Evolutionary conservation across 64 coral and sea anemone species (phyloP), one percentile per base, ranked within the genome.

Genomic region (Porites lutea): DNA sequence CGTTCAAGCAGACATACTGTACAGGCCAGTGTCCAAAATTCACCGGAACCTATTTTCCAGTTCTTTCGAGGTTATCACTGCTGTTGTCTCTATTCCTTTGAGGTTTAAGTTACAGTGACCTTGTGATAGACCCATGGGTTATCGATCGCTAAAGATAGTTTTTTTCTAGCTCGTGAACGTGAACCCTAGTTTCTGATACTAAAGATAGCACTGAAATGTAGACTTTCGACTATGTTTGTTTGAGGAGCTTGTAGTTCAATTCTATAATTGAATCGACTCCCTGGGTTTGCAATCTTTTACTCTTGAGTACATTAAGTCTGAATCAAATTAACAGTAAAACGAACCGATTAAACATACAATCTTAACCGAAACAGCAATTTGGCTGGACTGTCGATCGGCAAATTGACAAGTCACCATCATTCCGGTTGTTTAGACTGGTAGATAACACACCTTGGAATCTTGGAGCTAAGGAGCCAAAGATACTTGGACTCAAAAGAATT

Each of bases 141-240:
- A 84, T 84, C 81, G 61, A 8, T 11, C 59, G 79, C 79, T 65
- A 37, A 65, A 82, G 79, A 84, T 69, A 84, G 81, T 8, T 46
- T 65, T 64, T 52, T 52, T 20, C 13, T 21, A 52, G 52, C 7
- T 18, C 37, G 21, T 43, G 13, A 45, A 48, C 10, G 14, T 20
- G 59, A 48, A 76, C 48, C 77, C 59, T 22, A 43, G 77, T 47
- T 68, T 14, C 21, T 37, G 27, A 21, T 60, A 60, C 78, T 80
- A 52, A 23, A 84, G 62, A 84, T 68, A 84, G 61, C 13, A 22
- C 8, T 8, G 13, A 68, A 5, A 68, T 62, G 47, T 3, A 76
- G 15, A 52, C 73, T 76, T 6, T 50, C 73, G 46, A 5, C 15
- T 5, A 12, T 57, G 54, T 57, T 57, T 57, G 54, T 57, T 57